phyloP scores from a whole-genome alignment of 2,113 vertebrate species.

The Proteles cristata region DNA sequence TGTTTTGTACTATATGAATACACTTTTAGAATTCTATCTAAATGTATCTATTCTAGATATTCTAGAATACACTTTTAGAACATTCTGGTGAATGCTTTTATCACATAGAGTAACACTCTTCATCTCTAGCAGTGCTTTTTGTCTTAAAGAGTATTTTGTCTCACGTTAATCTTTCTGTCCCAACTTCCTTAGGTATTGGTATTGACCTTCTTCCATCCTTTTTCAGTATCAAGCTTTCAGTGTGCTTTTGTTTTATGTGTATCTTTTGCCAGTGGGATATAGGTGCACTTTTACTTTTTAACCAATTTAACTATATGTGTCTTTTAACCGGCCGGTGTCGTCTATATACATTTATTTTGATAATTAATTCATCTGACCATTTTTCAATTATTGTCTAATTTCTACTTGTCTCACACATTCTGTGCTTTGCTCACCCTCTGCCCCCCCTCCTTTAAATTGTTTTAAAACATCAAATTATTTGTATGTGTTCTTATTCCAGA shows the following conservation, averaged over 20 bases:
- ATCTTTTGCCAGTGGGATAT: not conserved
- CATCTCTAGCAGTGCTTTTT: not conserved
- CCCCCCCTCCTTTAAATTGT: not conserved
- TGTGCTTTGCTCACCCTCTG: not conserved
- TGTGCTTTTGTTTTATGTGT: not conserved
- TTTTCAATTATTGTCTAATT: not conserved
- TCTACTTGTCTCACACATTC: not conserved
- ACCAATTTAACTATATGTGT: not conserved
- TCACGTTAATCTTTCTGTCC: not conserved
- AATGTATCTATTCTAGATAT: no score
- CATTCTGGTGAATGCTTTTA: not conserved
- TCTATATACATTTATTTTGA: not conserved
- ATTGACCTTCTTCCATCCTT: not conserved
- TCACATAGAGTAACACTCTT: not conserved
- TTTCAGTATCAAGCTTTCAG: not conserved
- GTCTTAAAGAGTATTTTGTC: not conserved
- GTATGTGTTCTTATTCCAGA: not conserved
- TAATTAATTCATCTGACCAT: conserved; percentile 10
- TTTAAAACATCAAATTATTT: not conserved
- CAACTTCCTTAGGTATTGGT: not conserved
- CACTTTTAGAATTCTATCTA: not conserved
- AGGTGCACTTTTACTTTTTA: not conserved
- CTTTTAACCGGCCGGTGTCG: not conserved
- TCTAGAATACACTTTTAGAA: not conserved
- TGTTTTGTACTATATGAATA: not conserved